Evolutionary conservation across 2,797 vertebrate genomes (phyloP), one percentile per base, ranked within the genome.

Genomic region (Halcyon badia): DNA sequence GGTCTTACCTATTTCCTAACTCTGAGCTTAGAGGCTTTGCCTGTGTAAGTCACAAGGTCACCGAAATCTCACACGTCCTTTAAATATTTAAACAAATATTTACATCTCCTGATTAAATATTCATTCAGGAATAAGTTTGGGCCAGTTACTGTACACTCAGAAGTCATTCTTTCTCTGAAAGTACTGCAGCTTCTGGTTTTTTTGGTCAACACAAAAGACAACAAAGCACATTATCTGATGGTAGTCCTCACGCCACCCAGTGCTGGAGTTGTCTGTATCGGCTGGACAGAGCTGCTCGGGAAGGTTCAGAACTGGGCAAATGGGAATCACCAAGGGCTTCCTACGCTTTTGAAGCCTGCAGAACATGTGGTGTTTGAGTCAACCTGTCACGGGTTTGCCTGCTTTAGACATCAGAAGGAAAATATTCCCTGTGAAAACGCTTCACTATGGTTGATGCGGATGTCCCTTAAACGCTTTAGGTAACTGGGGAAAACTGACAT

Each of bases 81-180:
- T 60, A 81, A 90, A 71, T 92, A 89, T 61, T 92, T 78, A 39
- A 90, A 96, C 77, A 96, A 96, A 58, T 96, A 96, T 95, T 94
- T 96, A 97, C 94, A 97, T 39, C 91, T 96, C 85, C 93, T 84
- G 68, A 89, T 93, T 84, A 87, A 96, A 92, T 77, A 94, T 24
- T 71, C 68, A 39, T 65, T 89, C 72, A 93, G 66, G 71, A 94
- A 84, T 60, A 96, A 54, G 44, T 94, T 94, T 61, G 85, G 88
- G 87, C 70, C 70, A 42, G 70, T 76, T 84, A 79, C 81, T 93
- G 83, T 89, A 95, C 91, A 95, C 41, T 77, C 6, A 0, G 62
- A 90, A 71, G 60, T 73, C 88, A 89, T 69, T 60, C 72, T 39
- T 93, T 82, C 60, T 82, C 91, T 82, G 68, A 77, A 93, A 46